phyloP scores from a whole-genome alignment of 2,888 invertebrate species.

The Epinotia demarniana region DNA sequence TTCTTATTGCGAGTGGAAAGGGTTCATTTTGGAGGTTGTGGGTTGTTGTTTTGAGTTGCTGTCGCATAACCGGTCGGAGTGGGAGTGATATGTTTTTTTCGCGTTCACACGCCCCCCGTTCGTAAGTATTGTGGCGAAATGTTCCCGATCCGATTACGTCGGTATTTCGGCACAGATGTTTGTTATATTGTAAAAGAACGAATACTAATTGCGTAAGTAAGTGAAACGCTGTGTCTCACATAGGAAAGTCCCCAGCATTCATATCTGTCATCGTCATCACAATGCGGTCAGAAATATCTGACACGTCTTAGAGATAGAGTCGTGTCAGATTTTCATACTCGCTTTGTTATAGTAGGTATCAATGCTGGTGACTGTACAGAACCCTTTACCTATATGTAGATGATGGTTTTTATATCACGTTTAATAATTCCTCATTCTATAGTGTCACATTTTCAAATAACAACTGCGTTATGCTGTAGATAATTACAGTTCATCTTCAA shows the following conservation, averaged over 20 bases:
- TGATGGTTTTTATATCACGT: background rate
- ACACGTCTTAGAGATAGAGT: no score
- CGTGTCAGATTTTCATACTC: no score
- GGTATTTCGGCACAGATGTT: constrained; percentile 62
- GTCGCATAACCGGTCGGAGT: constrained; percentile 71
- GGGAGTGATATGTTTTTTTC: constrained; percentile 83
- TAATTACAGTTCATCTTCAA: background rate
- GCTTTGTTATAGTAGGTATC: no score
- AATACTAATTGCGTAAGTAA: constrained; percentile 15
- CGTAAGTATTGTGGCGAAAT: constrained; percentile 62
- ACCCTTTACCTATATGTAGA: background rate
- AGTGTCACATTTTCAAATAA: background rate
- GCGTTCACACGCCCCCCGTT: constrained; percentile 78
- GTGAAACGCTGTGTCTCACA: background rate
- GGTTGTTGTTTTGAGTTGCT: constrained; percentile 55
- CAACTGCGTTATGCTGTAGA: background rate
- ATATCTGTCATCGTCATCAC: no score
- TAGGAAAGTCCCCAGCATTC: background rate
- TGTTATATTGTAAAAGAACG: constrained; percentile 2
- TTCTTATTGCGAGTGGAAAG: constrained; percentile 61
- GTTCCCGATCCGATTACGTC: constrained; percentile 63
- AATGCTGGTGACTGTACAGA: no score
- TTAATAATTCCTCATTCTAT: background rate
- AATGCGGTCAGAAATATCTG: no score
- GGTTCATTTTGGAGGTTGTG: constrained; percentile 58